Evolutionary conservation across 2,888 invertebrate genomes (phyloP), one percentile per base, ranked within the genome.

Genomic region (Nephrocerus scutellatus): DNA sequence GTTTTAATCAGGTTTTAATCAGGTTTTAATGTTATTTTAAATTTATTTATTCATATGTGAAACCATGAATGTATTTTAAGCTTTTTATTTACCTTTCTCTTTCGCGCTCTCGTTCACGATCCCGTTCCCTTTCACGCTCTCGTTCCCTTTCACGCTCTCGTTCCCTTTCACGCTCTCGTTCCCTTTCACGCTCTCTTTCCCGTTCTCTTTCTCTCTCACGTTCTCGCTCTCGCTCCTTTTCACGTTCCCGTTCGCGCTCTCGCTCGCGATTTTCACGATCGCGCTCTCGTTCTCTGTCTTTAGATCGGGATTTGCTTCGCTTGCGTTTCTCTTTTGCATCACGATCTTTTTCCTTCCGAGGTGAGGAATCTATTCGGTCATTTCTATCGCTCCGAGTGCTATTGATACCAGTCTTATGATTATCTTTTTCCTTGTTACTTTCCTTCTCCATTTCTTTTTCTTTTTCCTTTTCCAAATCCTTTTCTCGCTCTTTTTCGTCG

Each of bases 181-280:
- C 67, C 57, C 71, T 59, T 69, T 80, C 68, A 57, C 77, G 57
- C 67, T 74, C 70, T 64, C 82, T 77, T 48, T 83, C 82, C 28
- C 77, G 41, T 12, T 56, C 51, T 1, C 48, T 23, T 18, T 60
- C 63, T 8, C 60, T 49, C 33, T 61, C 60, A 5, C 60, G 47
- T 58, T 81, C 80, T 46, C 78, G 56, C 37, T 73, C 74, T 2
- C 71, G 55, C 24, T 71, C 65, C 24, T 67, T 54, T 23, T 71
- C 84, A 26, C 84, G 77, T 50, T 82, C 55, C 60, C 76, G 52
- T 39, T 73, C 74, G 1, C 70, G 52, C 12, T 71, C 63, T 29
- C 50, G 32, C 6, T 53, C 49, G 4, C 44, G 24, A 18, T 44
- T 50, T 10, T 50, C 39, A 14, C 49, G 47, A 21, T 55, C 53